Evolutionary conservation across 1,140 invertebrate species (phyloP), one percentile per base, ranked within the genome.

Genomic region (Steinernema feltiae): DNA sequence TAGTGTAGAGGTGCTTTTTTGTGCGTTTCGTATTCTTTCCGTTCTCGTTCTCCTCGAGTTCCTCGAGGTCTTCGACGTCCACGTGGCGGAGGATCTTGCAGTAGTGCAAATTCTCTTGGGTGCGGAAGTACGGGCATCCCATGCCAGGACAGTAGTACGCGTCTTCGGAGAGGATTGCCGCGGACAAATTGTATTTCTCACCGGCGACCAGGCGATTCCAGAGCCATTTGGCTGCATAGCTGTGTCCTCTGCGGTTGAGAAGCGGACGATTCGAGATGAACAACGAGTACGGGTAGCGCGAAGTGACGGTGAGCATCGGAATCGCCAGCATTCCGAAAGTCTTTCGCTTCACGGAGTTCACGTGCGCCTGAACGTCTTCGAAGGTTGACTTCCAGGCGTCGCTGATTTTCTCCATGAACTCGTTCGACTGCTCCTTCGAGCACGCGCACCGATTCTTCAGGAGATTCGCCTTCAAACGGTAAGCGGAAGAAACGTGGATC

Each of bases 201-300:
- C 84, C 84, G 24, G 78, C 80, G 69, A 85, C 82, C 30, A 85
- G 78, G 7, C 84, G 79, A 78, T 85, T 85, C 84, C 84, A 85
- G 12, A 85, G 74, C 83, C 83, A 85, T 77, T 85, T 85, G 30
- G 84, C 78, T 1, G 85, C 85, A 69, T 86, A 85, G 24, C 77
- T 85, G 70, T 83, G 82, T 0, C 82, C 82, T 63, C 82, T 41
- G 48, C 82, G 73, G 75, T 83, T 83, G 2, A 83, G 63, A 1
- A 78, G 48, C 7, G 76, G 76, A 17, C 75, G 78, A 48, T 82
- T 83, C 18, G 75, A 48, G 29, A 85, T 79, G 77, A 85, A 85
- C 17, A 85, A 48, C 24, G 79, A 79, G 69, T 78, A 79, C 0
- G 84, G 84, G 72, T 84, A 87, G 12, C 84, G 74, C 2, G 84